Evolutionary conservation across 2,888 invertebrate genomes (phyloP).

Genomic region (Megalurothrips usitatus): DNA sequence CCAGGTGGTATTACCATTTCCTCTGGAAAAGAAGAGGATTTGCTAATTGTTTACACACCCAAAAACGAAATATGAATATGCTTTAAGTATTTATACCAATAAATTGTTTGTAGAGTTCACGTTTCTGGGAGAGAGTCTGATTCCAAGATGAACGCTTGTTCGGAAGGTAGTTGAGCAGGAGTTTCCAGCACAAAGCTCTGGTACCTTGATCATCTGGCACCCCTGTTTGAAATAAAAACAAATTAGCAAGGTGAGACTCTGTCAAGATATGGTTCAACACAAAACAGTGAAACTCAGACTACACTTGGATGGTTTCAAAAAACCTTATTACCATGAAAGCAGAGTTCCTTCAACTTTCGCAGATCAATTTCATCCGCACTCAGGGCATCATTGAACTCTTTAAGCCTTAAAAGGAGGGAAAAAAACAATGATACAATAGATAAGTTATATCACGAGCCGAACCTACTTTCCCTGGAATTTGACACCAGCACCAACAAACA

Average conservation of each 20-base stretch:
- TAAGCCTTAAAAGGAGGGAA: slow-evolving; percentile 58
- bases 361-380: slow-evolving; percentile 67
- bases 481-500: not conserved
- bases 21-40: slow-evolving; percentile 52
- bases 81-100: slow-evolving; percentile 54
- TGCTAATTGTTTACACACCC: slow-evolving; percentile 11
- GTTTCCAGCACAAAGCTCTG: slow-evolving; percentile 81
- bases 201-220: slow-evolving; percentile 83
- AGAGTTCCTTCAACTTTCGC: slow-evolving; percentile 60
- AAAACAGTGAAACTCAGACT: no score
- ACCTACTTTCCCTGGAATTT: not conserved
- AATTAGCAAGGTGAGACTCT: not conserved
- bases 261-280: slow-evolving; percentile 2
- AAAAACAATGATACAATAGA: slow-evolving; percentile 28
- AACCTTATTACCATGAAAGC: slow-evolving; percentile 67
- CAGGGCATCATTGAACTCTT: slow-evolving; percentile 72
- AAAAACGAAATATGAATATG: slow-evolving; percentile 20
- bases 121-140: slow-evolving; percentile 64
- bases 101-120: slow-evolving; percentile 75
- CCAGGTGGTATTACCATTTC: slow-evolving; percentile 87
- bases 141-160: slow-evolving; percentile 63
- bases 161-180: slow-evolving; percentile 81
- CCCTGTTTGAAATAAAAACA: slow-evolving; percentile 51
- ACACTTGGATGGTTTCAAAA: not conserved
- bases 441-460: not conserved